These are phyloP conservation scores for Telmatherina bonti DNA, from an alignment of 2,797 vertebrate species.

Conservation along the genomic window DNA sequence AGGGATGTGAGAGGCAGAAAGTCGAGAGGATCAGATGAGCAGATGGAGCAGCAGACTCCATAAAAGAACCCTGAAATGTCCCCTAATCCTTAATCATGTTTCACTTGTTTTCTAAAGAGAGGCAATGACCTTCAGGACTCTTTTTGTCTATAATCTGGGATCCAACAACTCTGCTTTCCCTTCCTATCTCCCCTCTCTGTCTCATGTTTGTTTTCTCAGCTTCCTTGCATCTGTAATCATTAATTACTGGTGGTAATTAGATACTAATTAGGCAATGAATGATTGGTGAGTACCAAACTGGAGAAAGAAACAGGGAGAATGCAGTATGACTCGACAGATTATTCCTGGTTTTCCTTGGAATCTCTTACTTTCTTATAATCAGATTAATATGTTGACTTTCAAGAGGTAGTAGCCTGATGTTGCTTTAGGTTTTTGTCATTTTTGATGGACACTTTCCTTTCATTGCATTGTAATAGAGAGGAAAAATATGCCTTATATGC, in stretches of 20 bases:
- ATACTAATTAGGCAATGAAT: slow-evolving; percentile 46
- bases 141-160: slow-evolving; percentile 29
- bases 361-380: slow-evolving; percentile 3
- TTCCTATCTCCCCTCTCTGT: slow-evolving; percentile 21
- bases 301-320: slow-evolving; percentile 11
- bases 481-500: no score
- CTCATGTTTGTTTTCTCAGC: slow-evolving; percentile 13
- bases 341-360: not conserved
- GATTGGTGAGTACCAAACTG: slow-evolving; percentile 24
- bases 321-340: slow-evolving; percentile 11
- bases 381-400: not conserved
- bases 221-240: slow-evolving; percentile 60
- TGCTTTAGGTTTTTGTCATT: not conserved
- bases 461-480: no score
- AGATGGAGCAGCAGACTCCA: slow-evolving; percentile 52
- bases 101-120: slow-evolving; percentile 64
- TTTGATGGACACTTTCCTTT: not conserved
- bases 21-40: slow-evolving; percentile 43
- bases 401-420: not conserved
- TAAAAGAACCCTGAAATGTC: slow-evolving; percentile 62
- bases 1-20: slow-evolving; percentile 25
- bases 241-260: slow-evolving; percentile 58
- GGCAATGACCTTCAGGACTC: slow-evolving; percentile 69
- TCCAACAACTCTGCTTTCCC: slow-evolving; percentile 9
- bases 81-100: slow-evolving; percentile 74